phyloP scores from a whole-genome alignment of 2,888 invertebrate genomes.

The Oscheius sp. region DNA sequence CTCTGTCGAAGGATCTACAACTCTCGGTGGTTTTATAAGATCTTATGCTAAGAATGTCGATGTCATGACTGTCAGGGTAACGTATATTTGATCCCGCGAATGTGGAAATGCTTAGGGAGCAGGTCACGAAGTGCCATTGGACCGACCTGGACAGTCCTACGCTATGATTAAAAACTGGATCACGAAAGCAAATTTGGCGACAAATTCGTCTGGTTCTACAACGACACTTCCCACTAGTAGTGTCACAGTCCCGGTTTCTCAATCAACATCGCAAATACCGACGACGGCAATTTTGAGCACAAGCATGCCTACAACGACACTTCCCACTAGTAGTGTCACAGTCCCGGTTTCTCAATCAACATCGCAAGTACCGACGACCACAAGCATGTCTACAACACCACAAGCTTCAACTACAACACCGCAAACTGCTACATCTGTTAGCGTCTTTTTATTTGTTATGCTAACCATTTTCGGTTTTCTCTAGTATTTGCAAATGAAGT shows the following conservation, averaged over 20 bases:
- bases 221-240: too few relatives aligned
- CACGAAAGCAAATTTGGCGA: not conserved
- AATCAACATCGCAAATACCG: not conserved
- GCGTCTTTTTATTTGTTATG: not conserved
- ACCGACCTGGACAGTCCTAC: constrained; percentile 50
- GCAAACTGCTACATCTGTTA: not conserved
- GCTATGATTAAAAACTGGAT: constrained; percentile 54
- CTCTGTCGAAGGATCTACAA: not conserved
- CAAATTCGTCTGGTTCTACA: too few relatives aligned
- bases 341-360: too few relatives aligned
- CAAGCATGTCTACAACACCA: not conserved
- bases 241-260: not conserved
- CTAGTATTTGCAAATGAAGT: not conserved
- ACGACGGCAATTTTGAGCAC: not conserved
- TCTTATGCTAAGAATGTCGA: constrained; percentile 41
- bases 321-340: too few relatives aligned
- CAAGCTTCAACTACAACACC: constrained; percentile 12
- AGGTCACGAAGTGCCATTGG: constrained; percentile 52
- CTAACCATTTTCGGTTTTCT: too few relatives aligned
- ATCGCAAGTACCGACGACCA: too few relatives aligned
- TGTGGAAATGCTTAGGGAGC: constrained; percentile 37
- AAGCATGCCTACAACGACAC: too few relatives aligned
- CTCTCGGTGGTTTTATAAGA: constrained; percentile 44
- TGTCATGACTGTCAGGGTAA: constrained; percentile 50
- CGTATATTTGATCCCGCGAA: not conserved